A percentile compares a stretch with the other conserved stretches of the same genome.
These are phyloP conservation scores for Auanema freiburgensis DNA, from an alignment of 2,888 invertebrate species.

Conservation along the genomic window DNA sequence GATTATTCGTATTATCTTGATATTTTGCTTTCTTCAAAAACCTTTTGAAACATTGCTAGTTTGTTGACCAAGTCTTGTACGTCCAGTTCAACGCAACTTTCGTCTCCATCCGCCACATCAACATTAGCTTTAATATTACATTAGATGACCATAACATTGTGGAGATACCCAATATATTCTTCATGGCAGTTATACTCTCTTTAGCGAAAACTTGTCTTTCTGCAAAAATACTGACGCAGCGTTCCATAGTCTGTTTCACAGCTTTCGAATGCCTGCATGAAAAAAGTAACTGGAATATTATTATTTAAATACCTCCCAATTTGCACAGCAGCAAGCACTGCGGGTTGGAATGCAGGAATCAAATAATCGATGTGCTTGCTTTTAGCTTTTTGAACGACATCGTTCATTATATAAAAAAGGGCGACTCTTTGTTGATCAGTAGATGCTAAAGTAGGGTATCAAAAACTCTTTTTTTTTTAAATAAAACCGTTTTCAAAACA, in stretches of 20 bases:
- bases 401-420: constrained; percentile 96
- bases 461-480: background rate
- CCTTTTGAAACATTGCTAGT: constrained; percentile 31
- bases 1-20: background rate
- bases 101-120: constrained; percentile 35
- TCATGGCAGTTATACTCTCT: constrained; percentile 78
- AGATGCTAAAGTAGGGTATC: constrained; percentile 21
- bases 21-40: constrained; percentile 2
- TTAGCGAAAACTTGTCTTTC: constrained; percentile 73
- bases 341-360: constrained; percentile 43
- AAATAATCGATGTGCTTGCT: constrained; percentile 44
- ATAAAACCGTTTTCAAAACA: constrained; percentile 47
- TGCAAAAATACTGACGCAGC: constrained; percentile 68
- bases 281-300: background rate
- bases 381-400: constrained; percentile 86
- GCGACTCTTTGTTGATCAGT: constrained; percentile 71
- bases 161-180: constrained; percentile 42
- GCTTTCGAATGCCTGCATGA: constrained; percentile 36
- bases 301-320: constrained; percentile 29
- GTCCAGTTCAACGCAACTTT: constrained; percentile 34
- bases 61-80: constrained; percentile 28
- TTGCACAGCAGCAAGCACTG: constrained; percentile 36
- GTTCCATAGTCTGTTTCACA: constrained; percentile 59
- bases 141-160: background rate
- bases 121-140: constrained; percentile 20